Evolutionary conservation across 2,888 invertebrate species (phyloP), one percentile per base, ranked within the genome.

Genomic region (Matsumyia berberina): DNA sequence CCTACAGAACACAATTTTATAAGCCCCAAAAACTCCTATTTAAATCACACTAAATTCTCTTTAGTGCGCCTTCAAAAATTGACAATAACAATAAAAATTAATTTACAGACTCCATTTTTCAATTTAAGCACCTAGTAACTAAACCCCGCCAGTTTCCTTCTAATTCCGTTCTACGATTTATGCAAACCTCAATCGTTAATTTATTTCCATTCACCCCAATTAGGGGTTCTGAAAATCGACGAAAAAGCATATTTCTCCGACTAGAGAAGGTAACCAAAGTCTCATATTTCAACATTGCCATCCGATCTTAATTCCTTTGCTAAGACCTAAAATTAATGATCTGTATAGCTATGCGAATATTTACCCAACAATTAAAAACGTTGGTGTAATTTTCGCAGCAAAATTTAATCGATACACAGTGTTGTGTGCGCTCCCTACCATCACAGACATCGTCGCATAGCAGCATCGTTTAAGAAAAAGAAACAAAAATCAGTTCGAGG

Each of bases 311-410:
- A 69, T 78, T 60, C 55, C 70, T 57, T 60, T 55, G 9, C 42
- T 60, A 60, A 69, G 39, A 53, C 77, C 77, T 44, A 49, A 78
- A 78, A 78, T 78, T 78, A 78, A 78, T 78, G 69, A 64, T 62
- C 55, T 39, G 46, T 49, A 57, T 29, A 57, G 62, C 70, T 64
- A 39, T 78, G 62, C 49, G 57, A 78, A 70, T 70, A 78, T 78
- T 70, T 78, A 57, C 55, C 55, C 35, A 42, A 58, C 74, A 85
- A 80, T 85, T 85, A 80, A 79, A 79, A 70, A 60, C 29, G 53
- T 78, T 67, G 66, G 39, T 39, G 42, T 49, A 42, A 42, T 11
- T 37, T 58, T 12, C 37, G 8, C 24, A 37, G 55, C 19, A 37
- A 55, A 76, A 29, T 64, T 72, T 15, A 58, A 70, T 58, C 51